phyloP scores from a whole-genome alignment of 2,888 invertebrate species.

The Chrysolina oricalcia region DNA sequence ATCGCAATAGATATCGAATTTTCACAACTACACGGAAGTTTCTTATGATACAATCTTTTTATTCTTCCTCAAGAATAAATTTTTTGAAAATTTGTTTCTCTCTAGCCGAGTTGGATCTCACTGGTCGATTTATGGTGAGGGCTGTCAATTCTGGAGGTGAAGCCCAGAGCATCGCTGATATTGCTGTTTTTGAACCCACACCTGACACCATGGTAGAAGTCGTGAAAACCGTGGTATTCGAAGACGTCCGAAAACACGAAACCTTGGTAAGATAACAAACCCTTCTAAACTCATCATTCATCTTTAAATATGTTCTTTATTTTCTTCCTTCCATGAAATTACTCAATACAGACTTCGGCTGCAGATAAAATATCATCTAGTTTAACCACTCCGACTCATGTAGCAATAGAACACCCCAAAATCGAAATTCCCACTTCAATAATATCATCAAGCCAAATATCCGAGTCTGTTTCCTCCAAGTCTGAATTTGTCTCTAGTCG shows the following conservation, averaged over 20 bases:
- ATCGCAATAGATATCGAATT: too few species aligned
- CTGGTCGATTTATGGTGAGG: slow-evolving; percentile 84
- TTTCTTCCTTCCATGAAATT: slow-evolving; percentile 46
- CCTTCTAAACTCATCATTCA: not conserved
- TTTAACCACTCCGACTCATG: slow-evolving; percentile 56
- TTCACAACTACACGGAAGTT: too few species aligned
- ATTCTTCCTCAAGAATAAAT: too few species aligned
- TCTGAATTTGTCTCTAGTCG: slow-evolving; percentile 66
- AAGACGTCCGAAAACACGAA: slow-evolving; percentile 73
- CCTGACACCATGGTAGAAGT: slow-evolving; percentile 81
- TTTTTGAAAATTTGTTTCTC: slow-evolving; percentile 3
- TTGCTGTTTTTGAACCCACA: slow-evolving; percentile 82
- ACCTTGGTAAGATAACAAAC: slow-evolving; percentile 67
- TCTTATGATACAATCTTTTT: too few species aligned
- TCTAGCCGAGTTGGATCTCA: slow-evolving; percentile 77
- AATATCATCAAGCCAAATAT: slow-evolving; percentile 58
- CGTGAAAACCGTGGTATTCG: slow-evolving; percentile 79
- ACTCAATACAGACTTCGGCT: slow-evolving; percentile 61
- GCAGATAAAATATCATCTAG: slow-evolving; percentile 64
- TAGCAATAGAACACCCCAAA: slow-evolving; percentile 55
- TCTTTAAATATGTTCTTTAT: slow-evolving; percentile 48
- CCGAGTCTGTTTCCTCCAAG: slow-evolving; percentile 63
- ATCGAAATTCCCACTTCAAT: slow-evolving; percentile 50
- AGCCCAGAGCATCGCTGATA: slow-evolving; percentile 87
- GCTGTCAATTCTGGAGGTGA: slow-evolving; percentile 86